Conservation (phyloP, 2,888 invertebrate species). For the Trichogramma dendrolimi region DNA sequence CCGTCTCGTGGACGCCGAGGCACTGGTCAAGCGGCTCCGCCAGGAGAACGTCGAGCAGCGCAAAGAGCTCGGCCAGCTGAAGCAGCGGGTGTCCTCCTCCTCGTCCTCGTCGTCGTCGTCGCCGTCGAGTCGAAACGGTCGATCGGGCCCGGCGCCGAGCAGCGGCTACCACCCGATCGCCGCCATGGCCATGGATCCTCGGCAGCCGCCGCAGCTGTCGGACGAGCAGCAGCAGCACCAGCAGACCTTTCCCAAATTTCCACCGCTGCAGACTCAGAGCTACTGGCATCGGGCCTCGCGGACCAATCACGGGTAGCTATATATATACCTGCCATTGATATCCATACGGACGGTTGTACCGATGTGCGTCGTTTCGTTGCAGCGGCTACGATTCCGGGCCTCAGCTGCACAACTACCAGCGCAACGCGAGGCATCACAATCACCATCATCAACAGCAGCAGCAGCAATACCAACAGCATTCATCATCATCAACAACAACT, state of each 20-base stretch:
- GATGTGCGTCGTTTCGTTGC: slow-evolving; percentile 1
- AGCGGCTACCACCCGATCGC: slow-evolving; percentile 28
- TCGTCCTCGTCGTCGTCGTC: slow-evolving; percentile 42
- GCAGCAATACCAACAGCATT: not conserved
- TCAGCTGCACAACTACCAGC: slow-evolving; percentile 36
- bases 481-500: not conserved
- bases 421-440: slow-evolving; percentile 34
- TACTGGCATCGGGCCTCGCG: slow-evolving; percentile 55
- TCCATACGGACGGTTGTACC: not conserved
- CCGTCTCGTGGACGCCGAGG: slow-evolving; percentile 67
- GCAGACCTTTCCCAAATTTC: slow-evolving; percentile 55
- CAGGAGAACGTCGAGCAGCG: slow-evolving; percentile 69
- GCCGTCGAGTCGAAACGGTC: slow-evolving; percentile 43
- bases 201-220: no score
- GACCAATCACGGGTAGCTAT: slow-evolving; percentile 38
- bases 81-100: slow-evolving; percentile 37
- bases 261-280: slow-evolving; percentile 60
- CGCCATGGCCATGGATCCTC: slow-evolving; percentile 2
- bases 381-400: slow-evolving; percentile 36
- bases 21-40: slow-evolving; percentile 63
- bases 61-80: slow-evolving; percentile 59
- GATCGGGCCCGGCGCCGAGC: slow-evolving; percentile 27
- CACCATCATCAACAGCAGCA: slow-evolving; percentile 2
- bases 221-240: slow-evolving; percentile 10
- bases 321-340: not conserved